Base-by-base conservation (phyloP, 2,888 invertebrate genomes). In the Xanthia icteritia region DNA sequence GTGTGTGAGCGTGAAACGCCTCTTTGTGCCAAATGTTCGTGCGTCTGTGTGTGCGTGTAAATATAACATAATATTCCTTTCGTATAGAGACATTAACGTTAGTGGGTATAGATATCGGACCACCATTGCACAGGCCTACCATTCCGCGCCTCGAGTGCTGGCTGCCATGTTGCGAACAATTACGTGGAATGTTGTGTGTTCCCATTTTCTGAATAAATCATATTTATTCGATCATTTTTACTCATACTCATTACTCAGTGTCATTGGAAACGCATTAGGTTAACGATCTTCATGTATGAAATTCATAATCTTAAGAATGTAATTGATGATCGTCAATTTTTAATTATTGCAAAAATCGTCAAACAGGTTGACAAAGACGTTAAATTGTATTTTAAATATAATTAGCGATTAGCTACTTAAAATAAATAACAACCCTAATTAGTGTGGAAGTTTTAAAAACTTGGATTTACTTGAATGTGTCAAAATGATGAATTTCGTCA, bases 11-110 rank as follows among this genome's bases (percentile, higher is more conserved):
- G 95, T 95, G 88, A 92, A 93, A 94, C 94, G 95, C 94, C 93
- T 95, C 92, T 92, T 93, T 94, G 96, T 96, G 96, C 96, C 96
- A 96, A 96, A 95, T 93, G 94, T 94, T 92, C 92, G 92, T 93
- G 90, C 92, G 91, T 92, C 89, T 90, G 88, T 89, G 88, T 92
- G 89, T 90, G 91, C 92, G 89, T 94, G 93, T 94, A 94, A 91
- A 94, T 94, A 95, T 91, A 90, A 90, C 85, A 89, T 90, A 90
- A 91, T 90, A 86, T 85, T 82, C 85, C 87, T 92, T 91, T 90
- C 88, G 87, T 91, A 91, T 93, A 92, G 87, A 88, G 83, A 88
- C 86, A 88, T 91, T 91, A 89, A 90, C 89, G 89, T 92, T 90
- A 80, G 90, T 87, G 88, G 90, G 89, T 91, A 91, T 90, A 92